Evolutionary conservation across 2,888 invertebrate genomes (phyloP), one percentile per base, ranked within the genome.

Genomic region (Melinaea menophilus): DNA sequence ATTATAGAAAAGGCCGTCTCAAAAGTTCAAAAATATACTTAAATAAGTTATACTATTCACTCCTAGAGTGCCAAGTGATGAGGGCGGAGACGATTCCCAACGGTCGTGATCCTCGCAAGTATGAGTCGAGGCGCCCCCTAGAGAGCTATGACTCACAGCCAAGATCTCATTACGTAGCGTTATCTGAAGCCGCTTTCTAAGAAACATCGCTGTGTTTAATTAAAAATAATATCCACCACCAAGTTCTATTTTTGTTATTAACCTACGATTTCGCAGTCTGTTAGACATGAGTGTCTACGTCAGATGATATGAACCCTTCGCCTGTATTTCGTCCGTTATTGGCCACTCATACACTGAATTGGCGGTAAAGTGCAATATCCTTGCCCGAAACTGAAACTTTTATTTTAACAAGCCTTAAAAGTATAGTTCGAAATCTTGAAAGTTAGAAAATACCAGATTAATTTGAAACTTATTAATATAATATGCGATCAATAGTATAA

Each of bases 321-420:
- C 71, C 68, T 70, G 71, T 73, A 72, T 77, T 77, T 75, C 71
- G 74, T 73, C 74, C 77, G 84, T 81, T 88, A 87, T 88, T 86
- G 85, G 74, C 84, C 85, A 82, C 87, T 88, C 78, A 78, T 79
- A 78, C 79, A 74, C 74, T 77, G 80, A 79, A 82, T 81, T 78
- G 80, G 76, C 78, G 78, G 78, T 80, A 77, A 80, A 84, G 78
- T 77, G 84, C 87, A 88, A 88, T 88, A 88, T 84, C 83, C 80
- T 78, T 76, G 68, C 65, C 69, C 67, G 69, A 77, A 77, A 78
- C 76, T 77, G 78, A 77, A 75, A 78, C 75, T 60, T 62, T 62
- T 63, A 65, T 59, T 66, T 60, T 58, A 55, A 55, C 37, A 54
- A 13, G 45, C 41, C 31, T 64, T 41, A 41, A 9, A 41, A 41